Conservation (phyloP, 2,797 vertebrate genomes). For the Anolis apletophallus region DNA sequence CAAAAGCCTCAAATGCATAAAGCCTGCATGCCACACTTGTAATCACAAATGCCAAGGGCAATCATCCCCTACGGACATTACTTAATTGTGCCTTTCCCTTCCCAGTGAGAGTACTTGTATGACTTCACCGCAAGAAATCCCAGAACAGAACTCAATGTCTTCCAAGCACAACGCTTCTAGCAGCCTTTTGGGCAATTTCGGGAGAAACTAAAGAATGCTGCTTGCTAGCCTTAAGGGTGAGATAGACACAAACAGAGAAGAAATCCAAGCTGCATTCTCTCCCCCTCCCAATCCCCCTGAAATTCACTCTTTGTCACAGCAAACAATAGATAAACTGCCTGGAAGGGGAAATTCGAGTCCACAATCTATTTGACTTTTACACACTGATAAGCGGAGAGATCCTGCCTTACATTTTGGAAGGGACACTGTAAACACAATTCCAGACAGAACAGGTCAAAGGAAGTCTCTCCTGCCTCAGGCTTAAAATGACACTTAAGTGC, state of each 20-base stretch:
- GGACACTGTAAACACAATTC: slow-evolving; percentile 83
- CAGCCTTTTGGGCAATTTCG: slow-evolving; percentile 80
- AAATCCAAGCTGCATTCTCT: slow-evolving; percentile 87
- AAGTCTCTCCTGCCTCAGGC: slow-evolving; percentile 85
- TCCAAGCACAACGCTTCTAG: slow-evolving; percentile 70
- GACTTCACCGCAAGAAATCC: slow-evolving; percentile 66
- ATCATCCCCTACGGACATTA: slow-evolving; percentile 54
- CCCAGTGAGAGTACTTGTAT: slow-evolving; percentile 63
- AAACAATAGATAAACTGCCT: slow-evolving; percentile 90
- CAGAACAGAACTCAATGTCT: slow-evolving; percentile 59
- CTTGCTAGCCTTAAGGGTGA: slow-evolving; percentile 82
- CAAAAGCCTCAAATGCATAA: slow-evolving; percentile 31
- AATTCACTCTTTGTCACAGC: slow-evolving; percentile 81
- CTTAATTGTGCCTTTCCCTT: slow-evolving; percentile 72
- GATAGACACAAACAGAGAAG: slow-evolving; percentile 83
- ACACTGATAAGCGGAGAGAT: slow-evolving; percentile 88
- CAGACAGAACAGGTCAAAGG: slow-evolving; percentile 85
- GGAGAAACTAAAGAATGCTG: slow-evolving; percentile 78
- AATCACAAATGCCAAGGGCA: slow-evolving; percentile 60
- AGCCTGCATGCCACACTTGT: slow-evolving; percentile 35
- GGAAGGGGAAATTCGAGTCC: slow-evolving; percentile 91
- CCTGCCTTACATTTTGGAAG: slow-evolving; percentile 78
- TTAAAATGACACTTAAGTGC: slow-evolving; percentile 91
- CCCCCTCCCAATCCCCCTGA: slow-evolving; percentile 56
- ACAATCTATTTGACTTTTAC: slow-evolving; percentile 88